phyloP scores from a whole-genome alignment of 1,140 invertebrate species.

The Drosophila burlai region DNA sequence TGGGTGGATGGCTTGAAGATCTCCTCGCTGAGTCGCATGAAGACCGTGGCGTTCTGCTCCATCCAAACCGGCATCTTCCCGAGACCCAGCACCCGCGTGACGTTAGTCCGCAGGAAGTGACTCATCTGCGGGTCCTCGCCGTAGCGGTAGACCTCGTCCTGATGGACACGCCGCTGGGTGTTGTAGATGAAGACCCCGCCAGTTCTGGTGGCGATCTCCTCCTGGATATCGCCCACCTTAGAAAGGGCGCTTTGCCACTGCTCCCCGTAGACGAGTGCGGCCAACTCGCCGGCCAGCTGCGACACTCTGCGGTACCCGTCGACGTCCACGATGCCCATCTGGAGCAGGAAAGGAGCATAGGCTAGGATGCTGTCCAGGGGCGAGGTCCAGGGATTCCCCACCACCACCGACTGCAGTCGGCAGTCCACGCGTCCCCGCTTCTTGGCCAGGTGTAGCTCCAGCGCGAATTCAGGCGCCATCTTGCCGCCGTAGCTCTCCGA shows the following conservation, averaged over 20 bases:
- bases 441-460: conserved; percentile 87
- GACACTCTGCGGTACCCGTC: conserved; percentile 85
- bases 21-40: conserved; percentile 88
- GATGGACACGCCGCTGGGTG: conserved; percentile 53
- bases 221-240: conserved; percentile 39
- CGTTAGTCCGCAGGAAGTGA: conserved; percentile 89
- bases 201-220: conserved; percentile 34
- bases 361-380: conserved; percentile 92
- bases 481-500: conserved; percentile 96
- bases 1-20: conserved; percentile 94
- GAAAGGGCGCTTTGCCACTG: conserved; percentile 87
- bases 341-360: conserved; percentile 90
- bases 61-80: conserved; percentile 88
- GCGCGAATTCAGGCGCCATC: conserved; percentile 93
- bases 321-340: conserved; percentile 88
- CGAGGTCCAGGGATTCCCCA: conserved; percentile 95
- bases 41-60: conserved; percentile 87
- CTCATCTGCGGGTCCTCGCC: conserved; percentile 84
- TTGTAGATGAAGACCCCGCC: conserved; percentile 68
- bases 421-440: conserved; percentile 87
- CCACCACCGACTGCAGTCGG: conserved; percentile 91
- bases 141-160: conserved; percentile 64
- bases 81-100: conserved; percentile 88
- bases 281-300: conserved; percentile 86
- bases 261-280: conserved; percentile 86